phyloP scores from a whole-genome alignment of 2,888 invertebrate species.

The Apantesis nais region DNA sequence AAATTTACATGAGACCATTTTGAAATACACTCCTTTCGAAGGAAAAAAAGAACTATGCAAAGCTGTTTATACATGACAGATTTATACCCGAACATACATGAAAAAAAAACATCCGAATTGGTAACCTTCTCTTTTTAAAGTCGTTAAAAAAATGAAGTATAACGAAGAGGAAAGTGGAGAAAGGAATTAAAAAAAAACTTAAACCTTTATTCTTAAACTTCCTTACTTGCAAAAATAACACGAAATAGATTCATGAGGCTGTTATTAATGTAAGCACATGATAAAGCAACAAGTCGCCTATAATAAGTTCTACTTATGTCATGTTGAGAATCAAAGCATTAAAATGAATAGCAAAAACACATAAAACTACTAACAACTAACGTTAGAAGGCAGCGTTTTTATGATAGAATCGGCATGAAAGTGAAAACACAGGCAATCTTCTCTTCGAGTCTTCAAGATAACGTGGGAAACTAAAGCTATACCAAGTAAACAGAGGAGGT shows the following conservation, averaged over 20 bases:
- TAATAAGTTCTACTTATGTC: background rate
- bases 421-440: background rate
- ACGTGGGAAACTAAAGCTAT: background rate
- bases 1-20: too few relatives aligned
- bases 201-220: background rate
- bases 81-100: too few relatives aligned
- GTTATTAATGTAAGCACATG: background rate
- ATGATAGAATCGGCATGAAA: background rate
- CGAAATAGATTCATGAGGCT: background rate
- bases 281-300: constrained; percentile 1
- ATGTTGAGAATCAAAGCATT: background rate
- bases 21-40: too few relatives aligned
- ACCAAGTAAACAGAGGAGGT: background rate
- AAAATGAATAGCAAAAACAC: background rate
- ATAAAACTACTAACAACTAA: background rate
- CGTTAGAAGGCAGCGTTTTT: background rate
- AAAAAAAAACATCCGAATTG: too few relatives aligned
- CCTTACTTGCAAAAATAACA: background rate
- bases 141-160: too few relatives aligned
- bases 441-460: background rate
- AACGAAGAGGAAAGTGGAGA: background rate
- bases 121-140: too few relatives aligned
- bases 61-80: too few relatives aligned
- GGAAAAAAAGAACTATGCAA: too few relatives aligned
- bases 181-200: background rate